phyloP scores from a whole-genome alignment of 2,888 invertebrate genomes.

The Leptinotarsa juncta region DNA sequence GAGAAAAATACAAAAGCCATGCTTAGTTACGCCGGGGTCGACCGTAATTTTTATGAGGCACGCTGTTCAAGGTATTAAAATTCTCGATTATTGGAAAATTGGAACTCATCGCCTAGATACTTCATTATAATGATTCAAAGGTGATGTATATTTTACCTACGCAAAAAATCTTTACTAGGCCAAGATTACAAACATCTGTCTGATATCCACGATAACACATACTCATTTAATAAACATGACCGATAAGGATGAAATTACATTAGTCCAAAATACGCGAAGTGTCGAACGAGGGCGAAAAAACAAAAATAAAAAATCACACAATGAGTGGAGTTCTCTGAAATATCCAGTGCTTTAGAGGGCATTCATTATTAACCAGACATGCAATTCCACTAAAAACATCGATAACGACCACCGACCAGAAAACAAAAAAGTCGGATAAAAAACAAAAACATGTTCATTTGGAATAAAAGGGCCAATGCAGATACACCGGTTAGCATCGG shows the following conservation, averaged over 20 bases:
- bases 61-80: too few species aligned
- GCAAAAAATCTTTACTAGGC: too few species aligned
- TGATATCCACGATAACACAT: background rate
- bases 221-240: conserved; percentile 1
- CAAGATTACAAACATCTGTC: background rate
- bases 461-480: conserved; percentile 48
- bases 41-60: too few species aligned
- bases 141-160: too few species aligned
- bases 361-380: conserved; percentile 64
- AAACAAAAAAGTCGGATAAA: conserved; percentile 49
- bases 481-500: conserved; percentile 40
- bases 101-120: too few species aligned
- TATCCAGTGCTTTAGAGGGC: conserved; percentile 60
- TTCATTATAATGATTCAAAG: too few species aligned
- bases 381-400: conserved; percentile 67
- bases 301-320: conserved; percentile 62
- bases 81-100: too few species aligned
- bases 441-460: conserved; percentile 52
- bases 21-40: too few species aligned
- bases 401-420: conserved; percentile 62
- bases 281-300: conserved; percentile 30
- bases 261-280: conserved; percentile 33
- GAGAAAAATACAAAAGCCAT: too few species aligned
- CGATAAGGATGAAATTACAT: conserved; percentile 32
- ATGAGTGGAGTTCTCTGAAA: conserved; percentile 57